Evolutionary conservation across 2,113 vertebrate genomes (phyloP), one percentile per base, ranked within the genome.

Genomic region (Odobenus rosmarus): DNA sequence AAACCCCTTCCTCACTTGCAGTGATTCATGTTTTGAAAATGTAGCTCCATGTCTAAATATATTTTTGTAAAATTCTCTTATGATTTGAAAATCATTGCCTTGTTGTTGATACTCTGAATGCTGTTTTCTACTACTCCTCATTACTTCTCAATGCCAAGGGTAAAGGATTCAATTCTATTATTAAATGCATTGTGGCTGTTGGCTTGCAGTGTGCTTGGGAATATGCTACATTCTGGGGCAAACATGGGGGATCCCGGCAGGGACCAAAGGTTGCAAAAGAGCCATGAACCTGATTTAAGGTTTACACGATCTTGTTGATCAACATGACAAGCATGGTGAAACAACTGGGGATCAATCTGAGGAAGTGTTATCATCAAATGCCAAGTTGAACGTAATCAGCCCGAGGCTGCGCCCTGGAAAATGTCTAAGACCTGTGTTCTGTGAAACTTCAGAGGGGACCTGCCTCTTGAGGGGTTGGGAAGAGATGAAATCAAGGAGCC

Each of bases 21-120:
- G 1, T 92, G 94, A 94, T 87, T 96, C 88, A 76, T 24, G n/a
- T 81, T 96, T 80, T 59, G 55, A 89, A 92, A 93, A 85, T 55
- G 28, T 80, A 31, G 19, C 33, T 36, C 46, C 26, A 11, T 88
- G 46, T 92, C 69, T 80, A 51, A 76, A 36, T 82, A 76, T 26
- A 13, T 74, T 93, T 94, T 67, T 90, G 16, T 91, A 62, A 96
- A 77, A 88, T 64, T 55, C n/a, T 77, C 81, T 86, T 82, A 24
- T 24, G 31, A 85, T 91, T 90, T n/a, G 14, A 81, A 69, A 87
- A 28, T 19, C 1, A 33, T 28, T 57, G 59, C 28, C 51, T 90
- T 88, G 33, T 69, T 84, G 23, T n/a, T 42, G 23, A 62, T 61
- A 15, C n/a, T 85, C 24, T 24, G n/a, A 55, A 16, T 74, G 13